Evolutionary conservation across 1,140 invertebrate genomes (phyloP).

Genomic region (Theocolax elegans): DNA sequence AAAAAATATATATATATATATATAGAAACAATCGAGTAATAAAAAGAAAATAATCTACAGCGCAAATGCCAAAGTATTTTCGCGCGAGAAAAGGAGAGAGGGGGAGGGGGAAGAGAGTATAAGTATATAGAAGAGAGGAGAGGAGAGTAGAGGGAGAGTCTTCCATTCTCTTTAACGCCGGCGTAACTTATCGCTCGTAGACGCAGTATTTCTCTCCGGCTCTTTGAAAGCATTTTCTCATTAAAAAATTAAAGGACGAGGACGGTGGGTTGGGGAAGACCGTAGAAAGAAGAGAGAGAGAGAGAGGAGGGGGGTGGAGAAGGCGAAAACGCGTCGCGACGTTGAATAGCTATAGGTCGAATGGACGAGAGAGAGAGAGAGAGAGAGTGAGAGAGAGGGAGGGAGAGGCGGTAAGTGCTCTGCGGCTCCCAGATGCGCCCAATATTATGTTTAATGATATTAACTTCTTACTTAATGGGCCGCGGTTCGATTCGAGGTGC

Average conservation of each 20-base stretch:
- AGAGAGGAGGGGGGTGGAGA: conserved; percentile 35
- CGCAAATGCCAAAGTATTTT: not conserved
- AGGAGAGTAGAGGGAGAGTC: conserved; percentile 39
- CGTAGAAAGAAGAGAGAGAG: conserved; percentile 18
- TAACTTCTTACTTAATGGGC: conserved; percentile 70
- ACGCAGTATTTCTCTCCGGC: conserved; percentile 65
- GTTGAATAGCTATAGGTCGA: conserved; percentile 29
- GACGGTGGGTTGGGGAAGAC: conserved; percentile 26
- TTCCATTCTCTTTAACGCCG: conserved; percentile 59
- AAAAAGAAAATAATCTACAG: too few relatives aligned
- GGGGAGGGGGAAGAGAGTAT: not conserved
- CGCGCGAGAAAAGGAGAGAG: not conserved
- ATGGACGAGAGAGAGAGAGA: conserved; percentile 35
- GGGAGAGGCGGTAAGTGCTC: conserved; percentile 62
- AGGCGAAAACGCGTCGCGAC: conserved; percentile 43
- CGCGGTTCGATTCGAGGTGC: conserved; percentile 67
- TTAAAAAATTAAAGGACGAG: conserved; percentile 67
- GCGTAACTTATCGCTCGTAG: conserved; percentile 66
- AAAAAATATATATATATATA: too few relatives aligned
- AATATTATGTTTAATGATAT: conserved; percentile 71
- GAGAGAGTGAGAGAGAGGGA: conserved; percentile 35
- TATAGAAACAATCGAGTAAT: too few relatives aligned
- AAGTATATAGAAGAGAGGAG: conserved; percentile 10
- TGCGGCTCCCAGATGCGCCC: conserved; percentile 68
- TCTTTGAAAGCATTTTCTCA: conserved; percentile 70